These are phyloP conservation scores for Australoheros facetus DNA, from an alignment of 2,797 vertebrate genomes.

Conservation along the genomic window DNA sequence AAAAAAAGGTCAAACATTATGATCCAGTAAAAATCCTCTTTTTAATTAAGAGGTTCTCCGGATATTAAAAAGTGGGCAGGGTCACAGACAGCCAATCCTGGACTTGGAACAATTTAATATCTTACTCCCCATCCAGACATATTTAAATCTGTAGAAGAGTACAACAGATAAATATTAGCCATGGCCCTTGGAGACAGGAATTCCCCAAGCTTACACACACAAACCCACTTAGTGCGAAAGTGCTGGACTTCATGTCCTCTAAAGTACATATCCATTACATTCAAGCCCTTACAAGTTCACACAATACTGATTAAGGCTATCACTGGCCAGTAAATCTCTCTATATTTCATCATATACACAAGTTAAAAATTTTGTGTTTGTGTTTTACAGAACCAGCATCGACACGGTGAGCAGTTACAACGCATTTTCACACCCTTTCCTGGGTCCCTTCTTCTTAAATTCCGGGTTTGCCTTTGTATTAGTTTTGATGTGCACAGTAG, in stretches of 20 bases:
- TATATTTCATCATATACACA: background rate
- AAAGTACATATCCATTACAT: conserved; percentile 7
- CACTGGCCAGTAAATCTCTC: background rate
- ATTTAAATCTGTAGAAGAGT: conserved; percentile 5
- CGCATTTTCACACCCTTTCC: background rate
- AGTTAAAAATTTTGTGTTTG: background rate
- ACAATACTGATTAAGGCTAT: background rate
- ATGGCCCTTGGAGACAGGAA: background rate
- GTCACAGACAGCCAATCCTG: conserved; percentile 64
- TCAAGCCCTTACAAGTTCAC: background rate
- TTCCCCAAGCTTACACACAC: background rate
- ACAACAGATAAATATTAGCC: conserved; percentile 10
- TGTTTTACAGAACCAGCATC: background rate
- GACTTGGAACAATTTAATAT: conserved; percentile 37
- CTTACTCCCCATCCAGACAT: background rate
- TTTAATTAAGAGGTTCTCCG: conserved; percentile 47
- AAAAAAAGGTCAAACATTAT: conserved; percentile 41
- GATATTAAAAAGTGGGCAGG: conserved; percentile 45
- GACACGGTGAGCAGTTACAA: background rate
- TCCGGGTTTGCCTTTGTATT: background rate
- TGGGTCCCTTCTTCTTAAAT: background rate
- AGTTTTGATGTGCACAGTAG: background rate
- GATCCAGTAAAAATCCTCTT: conserved; percentile 30
- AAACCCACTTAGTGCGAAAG: background rate
- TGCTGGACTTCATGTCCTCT: background rate